phyloP scores from a whole-genome alignment of 2,888 invertebrate genomes.

The Ectobius pallidus region DNA sequence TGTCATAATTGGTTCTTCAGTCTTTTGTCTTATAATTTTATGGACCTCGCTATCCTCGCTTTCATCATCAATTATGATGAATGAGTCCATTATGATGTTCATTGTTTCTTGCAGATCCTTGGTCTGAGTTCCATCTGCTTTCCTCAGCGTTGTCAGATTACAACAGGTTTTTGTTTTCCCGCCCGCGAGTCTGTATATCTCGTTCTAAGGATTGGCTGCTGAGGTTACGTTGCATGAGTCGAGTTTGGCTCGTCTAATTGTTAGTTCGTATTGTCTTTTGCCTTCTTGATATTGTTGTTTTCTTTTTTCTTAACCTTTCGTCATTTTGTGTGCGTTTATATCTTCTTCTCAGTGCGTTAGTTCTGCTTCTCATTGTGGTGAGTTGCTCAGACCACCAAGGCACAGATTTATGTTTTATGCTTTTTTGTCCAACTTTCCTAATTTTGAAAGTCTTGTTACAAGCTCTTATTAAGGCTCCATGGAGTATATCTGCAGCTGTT shows the following conservation, averaged over 20 bases:
- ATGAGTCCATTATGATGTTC: not conserved
- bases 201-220: not conserved
- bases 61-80: not conserved
- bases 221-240: not conserved
- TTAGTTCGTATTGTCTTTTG: not conserved
- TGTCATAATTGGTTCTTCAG: no score
- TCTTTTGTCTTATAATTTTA: not conserved
- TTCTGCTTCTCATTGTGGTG: not conserved
- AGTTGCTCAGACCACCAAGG: not conserved
- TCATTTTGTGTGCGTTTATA: not conserved
- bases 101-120: not conserved
- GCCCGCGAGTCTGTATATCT: not conserved
- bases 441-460: not conserved
- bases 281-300: not conserved
- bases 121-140: not conserved
- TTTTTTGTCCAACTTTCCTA: not conserved
- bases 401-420: not conserved
- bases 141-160: not conserved
- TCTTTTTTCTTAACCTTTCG: not conserved
- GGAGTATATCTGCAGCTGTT: not conserved
- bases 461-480: not conserved
- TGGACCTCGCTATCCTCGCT: not conserved
- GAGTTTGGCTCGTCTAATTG: not conserved
- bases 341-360: not conserved
- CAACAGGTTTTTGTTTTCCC: not conserved